Percentiles rank a stretch among this genome's conserved stretches.
These are phyloP conservation scores for Bruchidius siliquastri DNA, from an alignment of 2,888 invertebrate genomes.

Conservation along the genomic window DNA sequence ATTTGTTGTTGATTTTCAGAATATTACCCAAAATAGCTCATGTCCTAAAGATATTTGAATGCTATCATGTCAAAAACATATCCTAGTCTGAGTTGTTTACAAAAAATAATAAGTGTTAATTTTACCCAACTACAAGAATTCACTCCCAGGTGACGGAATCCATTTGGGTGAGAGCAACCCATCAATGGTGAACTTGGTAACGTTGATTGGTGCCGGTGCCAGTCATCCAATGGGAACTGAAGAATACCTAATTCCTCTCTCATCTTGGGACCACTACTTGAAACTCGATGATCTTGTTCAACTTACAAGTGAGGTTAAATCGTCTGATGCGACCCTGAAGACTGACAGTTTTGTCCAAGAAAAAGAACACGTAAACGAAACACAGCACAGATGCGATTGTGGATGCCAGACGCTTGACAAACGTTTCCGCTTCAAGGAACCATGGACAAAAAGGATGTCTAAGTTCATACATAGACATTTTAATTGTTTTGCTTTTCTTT, in stretches of 20 bases:
- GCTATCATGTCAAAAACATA: too few relatives aligned
- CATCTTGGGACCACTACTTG: conserved; percentile 53
- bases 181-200: conserved; percentile 57
- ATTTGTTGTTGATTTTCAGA: too few relatives aligned
- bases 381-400: background rate
- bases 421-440: background rate
- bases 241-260: conserved; percentile 54
- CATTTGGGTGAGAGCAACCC: conserved; percentile 55
- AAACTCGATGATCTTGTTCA: conserved; percentile 23
- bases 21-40: too few relatives aligned
- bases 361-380: background rate
- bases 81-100: too few relatives aligned
- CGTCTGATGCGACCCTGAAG: background rate
- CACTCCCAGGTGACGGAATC: conserved; percentile 50
- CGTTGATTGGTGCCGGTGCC: conserved; percentile 47
- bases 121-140: background rate
- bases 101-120: too few relatives aligned
- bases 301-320: background rate
- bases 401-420: background rate
- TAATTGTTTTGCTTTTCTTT: background rate
- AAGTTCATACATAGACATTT: background rate
- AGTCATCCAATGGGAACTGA: conserved; percentile 33
- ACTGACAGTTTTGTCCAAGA: background rate
- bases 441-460: background rate
- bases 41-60: too few relatives aligned